Evolutionary conservation across 2,113 vertebrate genomes (phyloP).

Genomic region (Cinclus cinclus): DNA sequence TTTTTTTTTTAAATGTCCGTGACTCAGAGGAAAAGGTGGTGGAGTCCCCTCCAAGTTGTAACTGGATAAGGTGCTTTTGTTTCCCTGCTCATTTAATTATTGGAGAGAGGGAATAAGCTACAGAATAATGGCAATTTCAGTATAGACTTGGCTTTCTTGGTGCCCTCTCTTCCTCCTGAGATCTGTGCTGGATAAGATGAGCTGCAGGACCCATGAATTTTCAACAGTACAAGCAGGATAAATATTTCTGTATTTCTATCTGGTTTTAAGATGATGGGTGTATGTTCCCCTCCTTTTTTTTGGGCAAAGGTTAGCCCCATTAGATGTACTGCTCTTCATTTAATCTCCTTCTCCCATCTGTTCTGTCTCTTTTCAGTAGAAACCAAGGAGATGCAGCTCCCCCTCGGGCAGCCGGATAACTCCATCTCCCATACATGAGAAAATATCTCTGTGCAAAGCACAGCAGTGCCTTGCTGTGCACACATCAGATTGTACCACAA

Average conservation of each 20-base stretch:
- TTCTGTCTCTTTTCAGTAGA: conserved; percentile 22
- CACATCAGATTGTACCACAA: neutral
- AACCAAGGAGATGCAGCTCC: conserved; percentile 8
- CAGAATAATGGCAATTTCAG: neutral
- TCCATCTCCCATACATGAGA: neutral
- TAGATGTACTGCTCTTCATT: conserved; percentile 26
- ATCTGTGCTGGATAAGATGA: neutral
- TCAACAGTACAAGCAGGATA: conserved; percentile 18
- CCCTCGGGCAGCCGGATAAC: neutral
- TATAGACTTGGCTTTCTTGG: neutral
- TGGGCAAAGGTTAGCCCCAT: conserved; percentile 26
- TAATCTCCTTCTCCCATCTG: conserved; percentile 45
- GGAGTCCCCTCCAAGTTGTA: neutral
- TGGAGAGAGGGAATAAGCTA: neutral
- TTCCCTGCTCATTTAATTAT: neutral
- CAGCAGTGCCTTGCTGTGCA: neutral
- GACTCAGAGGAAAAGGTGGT: neutral
- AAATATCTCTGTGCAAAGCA: neutral
- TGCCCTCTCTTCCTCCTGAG: neutral
- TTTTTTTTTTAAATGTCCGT: neutral
- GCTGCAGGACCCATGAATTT: neutral
- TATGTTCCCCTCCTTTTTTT: conserved; percentile 26
- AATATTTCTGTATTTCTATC: conserved; percentile 47
- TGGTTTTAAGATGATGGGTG: conserved; percentile 9
- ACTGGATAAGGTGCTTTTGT: neutral